phyloP scores from a whole-genome alignment of 2,113 vertebrate genomes.

The Polyodon spathula region DNA sequence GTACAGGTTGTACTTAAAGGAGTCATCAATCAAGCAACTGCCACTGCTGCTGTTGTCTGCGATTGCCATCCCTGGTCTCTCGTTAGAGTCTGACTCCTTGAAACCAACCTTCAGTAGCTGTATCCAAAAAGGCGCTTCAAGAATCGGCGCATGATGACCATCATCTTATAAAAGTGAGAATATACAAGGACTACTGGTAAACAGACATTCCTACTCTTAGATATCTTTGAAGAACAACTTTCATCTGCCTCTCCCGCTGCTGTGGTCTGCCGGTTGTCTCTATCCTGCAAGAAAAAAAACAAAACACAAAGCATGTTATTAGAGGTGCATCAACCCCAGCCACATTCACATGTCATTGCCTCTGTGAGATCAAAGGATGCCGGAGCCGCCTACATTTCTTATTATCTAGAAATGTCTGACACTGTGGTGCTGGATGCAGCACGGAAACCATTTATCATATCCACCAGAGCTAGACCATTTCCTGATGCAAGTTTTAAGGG shows the following conservation, averaged over 20 bases:
- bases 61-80: constrained; percentile 44
- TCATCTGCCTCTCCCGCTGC: background rate
- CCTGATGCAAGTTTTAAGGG: too few relatives aligned
- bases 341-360: constrained; percentile 5
- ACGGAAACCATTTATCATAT: background rate
- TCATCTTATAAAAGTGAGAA: too few relatives aligned
- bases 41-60: constrained; percentile 70
- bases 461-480: too few relatives aligned
- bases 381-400: background rate
- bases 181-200: background rate
- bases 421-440: background rate
- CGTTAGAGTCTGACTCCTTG: background rate
- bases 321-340: background rate
- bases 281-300: constrained; percentile 15
- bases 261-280: background rate
- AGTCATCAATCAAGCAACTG: constrained; percentile 85
- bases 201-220: background rate
- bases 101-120: constrained; percentile 16
- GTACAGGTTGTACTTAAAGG: constrained; percentile 95
- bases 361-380: constrained; percentile 6
- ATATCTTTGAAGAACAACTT: background rate
- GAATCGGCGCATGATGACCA: constrained; percentile 14
- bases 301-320: constrained; percentile 6
- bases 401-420: background rate
- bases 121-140: background rate